These are phyloP conservation scores for Brachionus rotundiformis DNA, from an alignment of 1,140 invertebrate species.

Conservation along the genomic window DNA sequence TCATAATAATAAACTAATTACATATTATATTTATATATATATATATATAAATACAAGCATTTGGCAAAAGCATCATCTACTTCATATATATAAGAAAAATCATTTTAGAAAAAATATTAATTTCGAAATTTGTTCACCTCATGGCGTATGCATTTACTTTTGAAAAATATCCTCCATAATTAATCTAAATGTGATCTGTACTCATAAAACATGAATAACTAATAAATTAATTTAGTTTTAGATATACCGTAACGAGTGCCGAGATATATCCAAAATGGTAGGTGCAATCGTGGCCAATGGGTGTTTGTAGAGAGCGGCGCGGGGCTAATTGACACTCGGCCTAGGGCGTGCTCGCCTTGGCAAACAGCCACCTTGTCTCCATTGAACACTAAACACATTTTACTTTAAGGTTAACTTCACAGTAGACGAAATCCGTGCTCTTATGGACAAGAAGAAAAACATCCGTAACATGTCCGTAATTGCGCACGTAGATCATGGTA, in stretches of 20 bases:
- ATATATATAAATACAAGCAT: too few relatives aligned
- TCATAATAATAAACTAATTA: constrained; percentile 12
- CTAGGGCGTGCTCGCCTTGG: background rate
- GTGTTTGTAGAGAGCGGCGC: too few relatives aligned
- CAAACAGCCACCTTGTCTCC: background rate
- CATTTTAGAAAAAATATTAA: background rate
- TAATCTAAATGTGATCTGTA: too few relatives aligned
- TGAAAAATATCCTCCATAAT: background rate
- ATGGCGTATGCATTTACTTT: background rate
- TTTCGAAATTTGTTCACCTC: background rate
- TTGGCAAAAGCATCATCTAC: background rate
- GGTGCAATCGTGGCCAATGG: background rate
- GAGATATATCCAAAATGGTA: constrained; percentile 52
- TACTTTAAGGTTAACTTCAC: constrained; percentile 89
- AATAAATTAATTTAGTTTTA: constrained; percentile 20
- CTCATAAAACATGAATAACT: background rate
- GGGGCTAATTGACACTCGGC: background rate
- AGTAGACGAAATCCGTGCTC: constrained; percentile 95
- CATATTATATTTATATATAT: too few relatives aligned
- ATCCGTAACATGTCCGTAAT: constrained; percentile 99
- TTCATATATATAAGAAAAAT: background rate
- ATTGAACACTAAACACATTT: background rate
- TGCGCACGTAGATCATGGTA: constrained; percentile 99
- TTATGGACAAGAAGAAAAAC: constrained; percentile 99
- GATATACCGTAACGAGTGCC: constrained; percentile 18